A percentile compares a stretch with the other conserved stretches of the same genome.
phyloP scores from a whole-genome alignment of 1,140 invertebrate species.

The Leguminivora glycinivorella region DNA sequence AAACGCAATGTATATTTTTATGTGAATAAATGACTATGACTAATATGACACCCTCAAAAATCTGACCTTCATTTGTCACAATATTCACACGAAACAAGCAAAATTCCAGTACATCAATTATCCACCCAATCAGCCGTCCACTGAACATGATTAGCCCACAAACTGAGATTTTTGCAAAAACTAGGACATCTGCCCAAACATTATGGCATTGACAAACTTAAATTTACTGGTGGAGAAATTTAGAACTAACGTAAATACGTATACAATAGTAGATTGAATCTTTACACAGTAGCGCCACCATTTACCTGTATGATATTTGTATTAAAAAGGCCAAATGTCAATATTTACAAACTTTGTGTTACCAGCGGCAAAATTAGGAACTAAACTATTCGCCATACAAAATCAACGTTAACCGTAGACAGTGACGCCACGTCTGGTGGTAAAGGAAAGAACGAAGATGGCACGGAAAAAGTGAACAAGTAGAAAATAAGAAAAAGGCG shows the following conservation, averaged over 20 bases:
- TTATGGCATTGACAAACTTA: slow-evolving; percentile 2
- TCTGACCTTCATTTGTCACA: slow-evolving; percentile 55
- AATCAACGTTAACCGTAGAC: background rate
- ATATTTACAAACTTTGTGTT: background rate
- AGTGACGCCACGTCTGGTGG: background rate
- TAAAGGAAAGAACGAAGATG: background rate
- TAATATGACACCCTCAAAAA: background rate
- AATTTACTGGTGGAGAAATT: background rate
- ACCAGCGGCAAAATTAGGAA: background rate
- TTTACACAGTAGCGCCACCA: background rate
- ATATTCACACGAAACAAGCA: slow-evolving; percentile 54
- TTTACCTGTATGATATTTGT: background rate
- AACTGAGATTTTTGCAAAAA: slow-evolving; percentile 55
- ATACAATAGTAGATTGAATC: background rate
- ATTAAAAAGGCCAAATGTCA: background rate
- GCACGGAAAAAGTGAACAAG: slow-evolving; percentile 30
- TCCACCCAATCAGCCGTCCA: slow-evolving; percentile 41
- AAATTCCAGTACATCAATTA: slow-evolving; percentile 43
- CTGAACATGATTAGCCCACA: slow-evolving; percentile 44
- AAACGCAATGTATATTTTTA: no score
- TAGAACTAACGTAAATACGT: background rate
- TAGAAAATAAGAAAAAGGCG: slow-evolving; percentile 56
- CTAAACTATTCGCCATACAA: background rate
- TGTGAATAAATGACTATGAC: no score
- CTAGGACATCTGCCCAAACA: slow-evolving; percentile 48